These are phyloP conservation scores for Rhagonycha lutea DNA, from an alignment of 2,888 invertebrate species.

Conservation along the genomic window DNA sequence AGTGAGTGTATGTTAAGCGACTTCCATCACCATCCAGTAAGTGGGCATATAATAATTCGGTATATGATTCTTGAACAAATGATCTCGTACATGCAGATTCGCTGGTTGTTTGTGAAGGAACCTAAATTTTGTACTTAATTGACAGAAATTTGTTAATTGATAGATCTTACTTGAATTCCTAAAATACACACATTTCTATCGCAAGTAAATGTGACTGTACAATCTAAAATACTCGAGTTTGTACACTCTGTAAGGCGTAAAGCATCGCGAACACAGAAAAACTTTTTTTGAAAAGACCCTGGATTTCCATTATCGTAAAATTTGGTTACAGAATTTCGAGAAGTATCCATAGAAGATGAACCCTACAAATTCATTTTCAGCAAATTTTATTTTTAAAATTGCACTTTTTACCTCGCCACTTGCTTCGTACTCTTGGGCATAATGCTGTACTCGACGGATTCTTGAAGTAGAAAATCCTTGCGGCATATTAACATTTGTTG, in stretches of 20 bases:
- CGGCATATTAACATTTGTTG: slow-evolving; percentile 72
- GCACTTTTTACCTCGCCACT: slow-evolving; percentile 4
- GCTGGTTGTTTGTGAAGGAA: slow-evolving; percentile 72
- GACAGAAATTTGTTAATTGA: not conserved
- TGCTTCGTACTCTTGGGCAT: slow-evolving; percentile 9
- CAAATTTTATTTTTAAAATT: not conserved
- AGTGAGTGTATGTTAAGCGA: slow-evolving; percentile 80
- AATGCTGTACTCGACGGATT: slow-evolving; percentile 8
- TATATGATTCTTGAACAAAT: slow-evolving; percentile 59
- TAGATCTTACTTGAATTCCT: slow-evolving; percentile 65
- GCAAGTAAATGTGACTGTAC: slow-evolving; percentile 78
- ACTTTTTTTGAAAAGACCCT: slow-evolving; percentile 53
- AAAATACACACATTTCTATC: slow-evolving; percentile 79
- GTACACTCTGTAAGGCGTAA: slow-evolving; percentile 72
- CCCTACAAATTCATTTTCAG: slow-evolving; percentile 33
- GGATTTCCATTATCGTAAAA: slow-evolving; percentile 38
- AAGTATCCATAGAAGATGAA: slow-evolving; percentile 48
- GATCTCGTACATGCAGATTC: slow-evolving; percentile 53
- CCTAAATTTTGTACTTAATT: slow-evolving; percentile 52
- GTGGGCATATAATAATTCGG: slow-evolving; percentile 81
- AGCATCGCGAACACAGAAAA: slow-evolving; percentile 71
- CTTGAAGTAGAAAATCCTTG: slow-evolving; percentile 67
- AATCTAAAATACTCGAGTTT: slow-evolving; percentile 77
- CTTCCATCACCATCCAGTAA: slow-evolving; percentile 79
- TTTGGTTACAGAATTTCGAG: slow-evolving; percentile 49